A percentile compares a stretch with the other conserved stretches of the same genome.
Conservation (phyloP, 2,113 vertebrate genomes). For the Heptranchias perlo region DNA sequence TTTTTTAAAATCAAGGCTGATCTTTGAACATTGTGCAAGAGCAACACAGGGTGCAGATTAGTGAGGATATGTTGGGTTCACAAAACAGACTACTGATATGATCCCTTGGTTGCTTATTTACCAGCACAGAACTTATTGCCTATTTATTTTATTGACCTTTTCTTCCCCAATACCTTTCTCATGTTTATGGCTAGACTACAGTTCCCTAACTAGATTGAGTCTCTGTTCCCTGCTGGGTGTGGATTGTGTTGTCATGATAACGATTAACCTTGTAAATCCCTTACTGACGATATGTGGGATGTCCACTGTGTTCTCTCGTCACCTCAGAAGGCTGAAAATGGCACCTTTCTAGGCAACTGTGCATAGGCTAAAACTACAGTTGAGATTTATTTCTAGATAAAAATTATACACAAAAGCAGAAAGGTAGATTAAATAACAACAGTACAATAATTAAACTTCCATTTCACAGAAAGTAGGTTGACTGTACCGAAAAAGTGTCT, state of each 20-base stretch:
- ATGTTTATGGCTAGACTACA: not conserved
- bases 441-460: no score
- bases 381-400: not conserved
- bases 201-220: not conserved
- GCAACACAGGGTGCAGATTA: not conserved
- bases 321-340: not conserved
- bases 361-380: not conserved
- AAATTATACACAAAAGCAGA: not conserved
- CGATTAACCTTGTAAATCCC: not conserved
- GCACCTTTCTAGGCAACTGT: not conserved
- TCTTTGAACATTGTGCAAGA: not conserved
- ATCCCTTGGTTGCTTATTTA: not conserved
- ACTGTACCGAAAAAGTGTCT: no score
- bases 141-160: not conserved
- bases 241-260: not conserved
- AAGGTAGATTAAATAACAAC: not conserved
- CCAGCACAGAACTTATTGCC: not conserved
- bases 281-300: not conserved
- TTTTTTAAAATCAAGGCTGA: no score
- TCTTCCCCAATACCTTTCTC: not conserved
- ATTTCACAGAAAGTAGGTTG: no score
- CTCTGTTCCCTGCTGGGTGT: not conserved
- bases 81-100: not conserved
- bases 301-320: not conserved
- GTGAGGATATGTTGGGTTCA: not conserved